phyloP scores from a whole-genome alignment of 2,888 invertebrate genomes.

The Callimorpha dominula region DNA sequence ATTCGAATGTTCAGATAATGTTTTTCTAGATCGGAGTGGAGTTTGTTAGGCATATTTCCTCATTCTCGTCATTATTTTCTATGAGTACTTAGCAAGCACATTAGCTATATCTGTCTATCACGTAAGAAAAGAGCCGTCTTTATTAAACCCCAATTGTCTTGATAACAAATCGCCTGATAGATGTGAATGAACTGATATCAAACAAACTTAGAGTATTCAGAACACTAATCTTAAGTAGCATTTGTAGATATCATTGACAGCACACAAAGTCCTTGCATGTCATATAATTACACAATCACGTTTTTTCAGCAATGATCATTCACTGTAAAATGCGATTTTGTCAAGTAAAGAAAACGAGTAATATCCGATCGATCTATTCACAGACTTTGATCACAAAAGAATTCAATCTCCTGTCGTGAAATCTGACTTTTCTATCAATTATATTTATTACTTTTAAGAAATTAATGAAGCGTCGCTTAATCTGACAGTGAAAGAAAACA shows the following conservation, averaged over 20 bases:
- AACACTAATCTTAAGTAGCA: not conserved
- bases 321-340: not conserved
- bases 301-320: not conserved
- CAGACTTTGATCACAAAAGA: too few relatives aligned
- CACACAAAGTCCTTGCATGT: too few relatives aligned
- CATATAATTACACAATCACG: not conserved
- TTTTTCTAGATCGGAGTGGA: too few relatives aligned
- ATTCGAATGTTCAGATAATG: too few relatives aligned
- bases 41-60: too few relatives aligned
- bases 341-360: too few relatives aligned
- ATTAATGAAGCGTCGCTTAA: too few relatives aligned
- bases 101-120: not conserved
- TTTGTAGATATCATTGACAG: not conserved
- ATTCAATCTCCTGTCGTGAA: not conserved
- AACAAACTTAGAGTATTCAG: not conserved
- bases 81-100: not conserved
- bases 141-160: not conserved
- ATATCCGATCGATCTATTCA: not conserved
- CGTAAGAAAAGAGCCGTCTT: not conserved
- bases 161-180: not conserved
- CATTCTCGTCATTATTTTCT: too few relatives aligned
- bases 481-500: too few relatives aligned
- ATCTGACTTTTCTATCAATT: not conserved
- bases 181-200: constrained; percentile 1
- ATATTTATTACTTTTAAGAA: too few relatives aligned